Conservation (phyloP, 2,888 invertebrate genomes). For the Melinaea marsaeus region DNA sequence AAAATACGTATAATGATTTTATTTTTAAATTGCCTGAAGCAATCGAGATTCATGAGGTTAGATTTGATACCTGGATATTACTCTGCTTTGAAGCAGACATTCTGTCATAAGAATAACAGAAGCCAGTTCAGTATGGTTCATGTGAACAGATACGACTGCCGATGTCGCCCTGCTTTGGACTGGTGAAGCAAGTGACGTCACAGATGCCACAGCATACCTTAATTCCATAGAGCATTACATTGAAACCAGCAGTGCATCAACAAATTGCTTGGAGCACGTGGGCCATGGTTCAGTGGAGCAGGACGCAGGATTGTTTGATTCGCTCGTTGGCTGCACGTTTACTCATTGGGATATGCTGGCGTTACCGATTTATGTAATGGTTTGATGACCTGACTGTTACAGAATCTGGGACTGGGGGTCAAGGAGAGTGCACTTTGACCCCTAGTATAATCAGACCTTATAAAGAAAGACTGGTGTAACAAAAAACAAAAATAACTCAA, state of each 20-base stretch:
- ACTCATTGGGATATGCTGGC: slow-evolving; percentile 29
- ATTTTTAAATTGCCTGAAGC: too few species aligned
- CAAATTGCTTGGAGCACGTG: slow-evolving; percentile 33
- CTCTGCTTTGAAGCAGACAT: too few species aligned
- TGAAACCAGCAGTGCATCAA: slow-evolving; percentile 13
- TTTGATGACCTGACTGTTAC: slow-evolving; percentile 7
- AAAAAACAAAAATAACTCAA: too few species aligned
- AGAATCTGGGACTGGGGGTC: not conserved
- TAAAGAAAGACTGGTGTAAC: too few species aligned
- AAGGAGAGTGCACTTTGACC: not conserved
- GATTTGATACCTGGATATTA: too few species aligned
- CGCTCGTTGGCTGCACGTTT: slow-evolving; percentile 38
- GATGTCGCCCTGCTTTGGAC: too few species aligned
- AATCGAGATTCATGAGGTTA: too few species aligned
- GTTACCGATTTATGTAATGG: slow-evolving; percentile 13
- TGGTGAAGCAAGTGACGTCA: not conserved
- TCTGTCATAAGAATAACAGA: too few species aligned
- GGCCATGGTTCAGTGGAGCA: slow-evolving; percentile 53
- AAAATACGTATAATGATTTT: too few species aligned
- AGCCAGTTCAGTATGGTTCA: too few species aligned
- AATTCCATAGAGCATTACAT: slow-evolving; percentile 6
- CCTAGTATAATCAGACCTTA: not conserved
- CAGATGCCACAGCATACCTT: slow-evolving; percentile 4
- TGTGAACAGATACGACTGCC: too few species aligned
- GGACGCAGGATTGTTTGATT: slow-evolving; percentile 39